Evolutionary conservation across 1,140 invertebrate genomes (phyloP), one percentile per base, ranked within the genome.

Genomic region (Calosoma granatense): DNA sequence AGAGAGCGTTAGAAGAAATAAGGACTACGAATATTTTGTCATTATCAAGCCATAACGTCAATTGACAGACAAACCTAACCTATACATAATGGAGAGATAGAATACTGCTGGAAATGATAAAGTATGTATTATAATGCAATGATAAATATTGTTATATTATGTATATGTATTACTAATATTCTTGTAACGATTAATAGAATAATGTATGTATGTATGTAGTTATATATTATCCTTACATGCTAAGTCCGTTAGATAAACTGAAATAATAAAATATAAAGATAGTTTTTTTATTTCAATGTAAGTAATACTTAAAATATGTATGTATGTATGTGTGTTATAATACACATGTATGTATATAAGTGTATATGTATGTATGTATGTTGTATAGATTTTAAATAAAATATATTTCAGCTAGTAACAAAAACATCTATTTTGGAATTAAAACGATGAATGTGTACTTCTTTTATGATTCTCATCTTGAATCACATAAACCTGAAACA

Each of bases 331-430:
- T 12, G 4, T 47, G 17, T 11, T 47, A 47, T 47, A 47, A 11
- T 12, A 47, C 17, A 4, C 14, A 6, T 6, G 4, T 30, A 30
- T 30, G 4, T 30, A 4, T 14, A 6, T 30, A 30, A 30, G 14
- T 30, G 26, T 30, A 30, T 4, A 30, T 30, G 26, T 6, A 6
- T 6, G 14, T 30, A 14, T 30, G 15, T 47, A 12, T 47, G 17
- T 17, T 47, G 41, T 47, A 47, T 47, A 47, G 4, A 47, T 47
- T 47, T 47, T 47, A 47, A 47, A 47, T 47, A 47, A 47, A 47
- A 47, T 47, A 47, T 47, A 47, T 47, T 47, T 47, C 41, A 47
- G 15, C 41, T 30, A 47, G 41, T 47, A 47, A 47, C 41, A 47
- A 4, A 47, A 47, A 9, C 41, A 47, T 47, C 41, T 47, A 47